Evolutionary conservation across 2,113 vertebrate species (phyloP), one percentile per base, ranked within the genome.

Genomic region (Salvelinus alpinus): DNA sequence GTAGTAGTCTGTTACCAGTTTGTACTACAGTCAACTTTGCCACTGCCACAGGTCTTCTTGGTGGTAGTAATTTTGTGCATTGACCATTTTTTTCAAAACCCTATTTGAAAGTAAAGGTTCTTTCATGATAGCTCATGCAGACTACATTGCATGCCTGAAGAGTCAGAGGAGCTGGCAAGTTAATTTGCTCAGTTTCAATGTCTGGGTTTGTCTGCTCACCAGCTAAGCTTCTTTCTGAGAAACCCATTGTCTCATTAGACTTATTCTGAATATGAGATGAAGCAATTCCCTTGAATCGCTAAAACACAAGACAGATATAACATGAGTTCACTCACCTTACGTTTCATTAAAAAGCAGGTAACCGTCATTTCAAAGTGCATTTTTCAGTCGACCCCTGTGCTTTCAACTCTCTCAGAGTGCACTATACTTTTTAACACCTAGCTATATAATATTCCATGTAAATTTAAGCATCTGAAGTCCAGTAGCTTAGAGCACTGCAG

Each of bases 391-490:
- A 70, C 74, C 68, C 25, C 24, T 78, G 72, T 84, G 79, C 82
- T 85, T 87, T 82, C 78, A 83, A 86, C 88, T 88, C 82, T 68
- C 62, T 69, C 12, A 66, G 83, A 85, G 82, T 82, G 81, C 88
- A 77, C 82, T 76, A 57, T 74, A 79, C 73, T 73, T 87, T 88
- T 73, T 85, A 84, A 85, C 80, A 86, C 72, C 79, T 80, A 72
- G 68, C 83, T 69, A 86, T 91, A 87, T 89, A 86, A 84, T 85
- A 88, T 90, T 91, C 86, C 90, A 90, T 91, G 88, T 91, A 91
- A 89, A 88, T 91, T 80, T 85, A 84, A 90, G 89, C 86, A 90
- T 90, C 82, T 74, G 76, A 89, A 91, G 87, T 38, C 0, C 89
- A 86, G 91, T 85, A 94, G 94, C 81, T 94, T 83, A 78, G 76